Conservation (phyloP, 2,113 vertebrate genomes). For the Bos taurus region ARS-UCD2.0 NC_037334.1:24064501-24065000, state of each 20-base stretch:
- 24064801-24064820: constrained; percentile 34
- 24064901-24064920: constrained; percentile 20
- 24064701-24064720: background rate
- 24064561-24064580: background rate
- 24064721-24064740: background rate
- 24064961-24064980: constrained; percentile 34
- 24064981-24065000: background rate
- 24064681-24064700: background rate
- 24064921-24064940: background rate
- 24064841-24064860: constrained; percentile 42
- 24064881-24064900: constrained; percentile 29
- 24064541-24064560: background rate
- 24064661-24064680: background rate
- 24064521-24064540: background rate
- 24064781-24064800: constrained; percentile 23
- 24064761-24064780: constrained; percentile 3
- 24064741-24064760: background rate
- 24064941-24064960: constrained; percentile 44
- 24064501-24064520: background rate
- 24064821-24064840: constrained; percentile 47
- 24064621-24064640: background rate
- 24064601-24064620: background rate
- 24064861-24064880: background rate
- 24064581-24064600: background rate
- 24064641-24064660: background rate